Evolutionary conservation across 2,797 vertebrate species (phyloP), one percentile per base, ranked within the genome.

Genomic region (Parambassis ranga): DNA sequence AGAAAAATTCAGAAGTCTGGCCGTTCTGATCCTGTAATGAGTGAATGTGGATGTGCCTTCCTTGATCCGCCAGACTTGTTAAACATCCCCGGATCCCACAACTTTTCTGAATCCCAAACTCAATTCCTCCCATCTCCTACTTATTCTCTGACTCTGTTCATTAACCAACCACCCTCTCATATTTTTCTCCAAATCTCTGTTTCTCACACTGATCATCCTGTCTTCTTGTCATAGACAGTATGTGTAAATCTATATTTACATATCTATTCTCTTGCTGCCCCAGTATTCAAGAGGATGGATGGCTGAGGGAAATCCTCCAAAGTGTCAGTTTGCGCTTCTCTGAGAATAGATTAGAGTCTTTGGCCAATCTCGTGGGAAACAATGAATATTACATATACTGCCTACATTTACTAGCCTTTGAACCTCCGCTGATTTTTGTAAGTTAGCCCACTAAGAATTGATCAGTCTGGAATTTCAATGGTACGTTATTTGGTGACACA

Each of bases 1-100:
- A 14, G 27, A 28, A 22, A 19, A 48, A 64, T 64, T 65, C 39
- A 48, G 47, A 30, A 50, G 4, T 63, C 31, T 42, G 48, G 22
- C 19, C 30, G 49, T 46, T 57, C 10, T 18, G 63, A 44, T 71
- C 26, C 32, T 46, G 24, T 60, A 58, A 71, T 8, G 1, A 67
- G 33, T 27, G 11, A 51, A 20, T 57, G 33, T 26, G 32, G 20
- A 56, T 32, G 20, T 13, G 48, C 8, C 58, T 18, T 65, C 13
- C 46, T 57, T 62, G 37, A 70, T 46, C 42, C 32, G 57, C 37
- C 63, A 50, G 53, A 38, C 52, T 30, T 59, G 44, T 32, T 46
- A 37, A 49, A 42, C 47, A 59, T 63, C 14, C 52, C 10, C 27
- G 38, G 42, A 59, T 58, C 14, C 15, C 18, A 38, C 28, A 53